phyloP scores from a whole-genome alignment of 2,113 vertebrate genomes.

The Carlito syrichta region DNA sequence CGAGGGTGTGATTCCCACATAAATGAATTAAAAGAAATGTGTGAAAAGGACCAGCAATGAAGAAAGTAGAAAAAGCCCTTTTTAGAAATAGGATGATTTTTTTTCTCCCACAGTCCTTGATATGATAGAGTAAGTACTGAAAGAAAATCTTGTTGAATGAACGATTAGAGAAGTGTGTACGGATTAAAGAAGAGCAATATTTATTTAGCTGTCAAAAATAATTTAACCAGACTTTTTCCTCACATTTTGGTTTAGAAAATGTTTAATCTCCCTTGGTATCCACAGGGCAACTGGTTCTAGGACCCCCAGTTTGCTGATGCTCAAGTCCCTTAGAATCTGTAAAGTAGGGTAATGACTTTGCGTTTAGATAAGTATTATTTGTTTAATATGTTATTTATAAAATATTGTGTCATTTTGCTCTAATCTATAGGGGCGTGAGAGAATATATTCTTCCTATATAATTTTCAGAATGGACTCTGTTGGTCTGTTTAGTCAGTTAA shows the following conservation, averaged over 20 bases:
- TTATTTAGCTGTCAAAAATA: conserved; percentile 31
- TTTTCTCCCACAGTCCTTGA: background rate
- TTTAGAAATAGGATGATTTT: too few species aligned
- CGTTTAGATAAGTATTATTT: background rate
- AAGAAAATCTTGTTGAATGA: background rate
- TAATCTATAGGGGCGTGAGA: background rate
- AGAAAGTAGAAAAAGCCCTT: background rate
- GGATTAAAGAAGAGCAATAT: background rate
- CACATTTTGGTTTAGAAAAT: background rate
- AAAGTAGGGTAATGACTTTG: background rate
- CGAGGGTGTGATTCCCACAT: background rate
- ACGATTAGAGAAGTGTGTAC: background rate
- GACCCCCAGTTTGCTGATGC: background rate
- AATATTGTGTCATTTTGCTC: background rate
- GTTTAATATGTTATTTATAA: background rate
- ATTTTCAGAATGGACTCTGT: conserved; percentile 17
- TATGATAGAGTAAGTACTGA: background rate
- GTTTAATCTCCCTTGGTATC: background rate
- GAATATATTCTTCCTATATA: background rate
- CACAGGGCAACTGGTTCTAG: background rate
- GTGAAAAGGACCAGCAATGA: background rate
- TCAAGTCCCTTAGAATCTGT: background rate
- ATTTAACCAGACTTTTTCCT: background rate
- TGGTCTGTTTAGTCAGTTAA: background rate
- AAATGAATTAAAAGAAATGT: background rate